These are phyloP conservation scores for Saccostrea glomerata DNA, from an alignment of 1,140 invertebrate species.

Conservation along the genomic window DNA sequence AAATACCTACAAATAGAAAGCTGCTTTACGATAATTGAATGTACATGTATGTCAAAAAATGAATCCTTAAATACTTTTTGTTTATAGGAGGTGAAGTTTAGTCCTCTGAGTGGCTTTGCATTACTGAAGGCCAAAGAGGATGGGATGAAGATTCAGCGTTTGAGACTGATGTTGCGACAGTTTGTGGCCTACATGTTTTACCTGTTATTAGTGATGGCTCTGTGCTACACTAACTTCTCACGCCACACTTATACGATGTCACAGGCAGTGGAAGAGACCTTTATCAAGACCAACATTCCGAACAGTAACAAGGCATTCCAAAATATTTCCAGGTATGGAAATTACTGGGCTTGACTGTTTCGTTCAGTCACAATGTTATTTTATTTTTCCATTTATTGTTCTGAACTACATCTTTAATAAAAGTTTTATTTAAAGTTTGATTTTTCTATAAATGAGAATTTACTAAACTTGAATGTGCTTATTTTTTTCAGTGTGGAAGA, in stretches of 20 bases:
- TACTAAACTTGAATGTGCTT: neutral
- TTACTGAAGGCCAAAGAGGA: constrained; percentile 73
- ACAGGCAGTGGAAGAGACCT: constrained; percentile 58
- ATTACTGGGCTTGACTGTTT: neutral
- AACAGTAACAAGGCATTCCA: constrained; percentile 55
- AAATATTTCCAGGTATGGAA: constrained; percentile 63
- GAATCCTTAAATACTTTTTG: constrained; percentile 1
- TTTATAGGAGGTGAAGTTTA: constrained; percentile 72
- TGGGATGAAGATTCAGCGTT: constrained; percentile 67
- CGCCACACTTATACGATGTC: constrained; percentile 56
- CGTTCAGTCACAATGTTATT: neutral
- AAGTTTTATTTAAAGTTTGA: no score
- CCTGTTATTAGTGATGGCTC: constrained; percentile 66
- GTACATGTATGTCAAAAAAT: no score
- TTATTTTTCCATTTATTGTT: no score
- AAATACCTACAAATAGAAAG: neutral
- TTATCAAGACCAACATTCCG: constrained; percentile 58
- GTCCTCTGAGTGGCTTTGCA: constrained; percentile 72
- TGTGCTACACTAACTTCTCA: constrained; percentile 67
- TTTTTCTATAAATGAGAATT: no score
- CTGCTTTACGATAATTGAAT: no score
- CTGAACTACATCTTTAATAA: no score
- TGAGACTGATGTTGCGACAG: constrained; percentile 70
- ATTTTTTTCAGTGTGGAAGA: constrained; percentile 62
- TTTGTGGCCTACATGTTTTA: constrained; percentile 70